Base-by-base conservation (phyloP, 2,113 vertebrate genomes). In the Forbesichthys agassizii region DNA sequence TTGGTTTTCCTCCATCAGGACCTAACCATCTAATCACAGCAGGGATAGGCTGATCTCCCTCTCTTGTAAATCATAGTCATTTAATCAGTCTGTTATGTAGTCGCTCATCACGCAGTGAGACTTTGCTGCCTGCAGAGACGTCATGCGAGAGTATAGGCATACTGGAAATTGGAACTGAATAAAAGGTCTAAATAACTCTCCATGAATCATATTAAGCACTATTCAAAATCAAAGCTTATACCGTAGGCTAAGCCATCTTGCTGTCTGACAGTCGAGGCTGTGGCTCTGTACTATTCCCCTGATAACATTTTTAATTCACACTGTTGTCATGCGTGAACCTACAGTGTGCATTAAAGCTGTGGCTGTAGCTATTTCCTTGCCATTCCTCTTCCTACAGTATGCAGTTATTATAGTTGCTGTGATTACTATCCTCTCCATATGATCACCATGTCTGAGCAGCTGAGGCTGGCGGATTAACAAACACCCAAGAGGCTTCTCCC, bases 391-490 rank as follows among this genome's bases (percentile, higher is more conserved):
- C 1, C 0, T 57, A 58, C 66, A 42, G 1, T 66, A 60, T 78
- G 18, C 74, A 69, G 80, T 85, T 71, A 75, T 67, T 20, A 11
- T 20, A 11, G 47, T 3, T 48, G 8, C 63, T 68, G 67, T 55
- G 49, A 79, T 78, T 70, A 58, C 62, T 60, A 66, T 63, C 33
- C 65, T 63, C 52, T 59, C 52, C 13, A 8, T 33, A 4, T 73
- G 71, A 66, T 68, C 16, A 71, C 14, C 42, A 71, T 55, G 66
- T 86, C 58, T 55, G 9, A 77, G 67, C 48, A 55, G 69, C 65
- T 48, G 66, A 84, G 42, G 56, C 71, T 63, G 71, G 61, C 55
- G 62, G 73, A 88, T 78, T 67, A 84, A 81, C 55, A 33, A 57
- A 42, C 61, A 74, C 82, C 74, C 70, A 1, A 62, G 78, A 75